Evolutionary conservation across 2,797 vertebrate genomes (phyloP), one percentile per base, ranked within the genome.

Genomic region (Lagorchestes hirsutus): DNA sequence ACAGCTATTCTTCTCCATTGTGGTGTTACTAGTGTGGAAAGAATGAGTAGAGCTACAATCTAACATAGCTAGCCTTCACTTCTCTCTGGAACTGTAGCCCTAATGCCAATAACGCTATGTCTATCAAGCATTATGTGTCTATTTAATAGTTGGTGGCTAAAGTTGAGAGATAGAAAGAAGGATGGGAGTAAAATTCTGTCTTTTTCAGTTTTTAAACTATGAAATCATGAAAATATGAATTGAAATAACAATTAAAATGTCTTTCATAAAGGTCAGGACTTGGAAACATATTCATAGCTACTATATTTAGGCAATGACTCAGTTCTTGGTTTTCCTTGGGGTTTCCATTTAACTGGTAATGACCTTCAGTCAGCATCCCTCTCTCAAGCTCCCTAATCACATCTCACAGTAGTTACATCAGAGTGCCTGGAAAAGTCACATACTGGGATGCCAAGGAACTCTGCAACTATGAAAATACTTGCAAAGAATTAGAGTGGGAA

Each of bases 321-420:
- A 97, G 94, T 92, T 96, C 97, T 97, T 96, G 95, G 92, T 98
- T 97, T 97, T 96, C 94, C n/a, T 82, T 46, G 67, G 67, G 67
- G n/a, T 82, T 82, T 82, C 67, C 67, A 96, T 97, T 95, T 98
- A 97, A 97, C 98, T 97, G 97, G 93, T 97, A 96, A 97, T 93
- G 94, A 98, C 97, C 96, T 97, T 97, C 94, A 97, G 96, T 92
- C 91, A 97, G 92, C 93, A 97, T 97, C 57, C 54, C 97, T 96
- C 58, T 95, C 90, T 97, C 34, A 96, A 95, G 97, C 97, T 96
- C 93, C 96, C 95, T 97, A 98, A 97, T 95, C 90, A 95, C 90
- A 97, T 97, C 97, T 98, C 92, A 98, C 57, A 97, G 95, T 91
- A 95, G 93, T 18, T 97, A 97, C 97, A 98, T 93, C 87, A 98